Evolutionary conservation across 2,113 vertebrate species (phyloP).

Genomic region (Aptenodytes forsteri): DNA sequence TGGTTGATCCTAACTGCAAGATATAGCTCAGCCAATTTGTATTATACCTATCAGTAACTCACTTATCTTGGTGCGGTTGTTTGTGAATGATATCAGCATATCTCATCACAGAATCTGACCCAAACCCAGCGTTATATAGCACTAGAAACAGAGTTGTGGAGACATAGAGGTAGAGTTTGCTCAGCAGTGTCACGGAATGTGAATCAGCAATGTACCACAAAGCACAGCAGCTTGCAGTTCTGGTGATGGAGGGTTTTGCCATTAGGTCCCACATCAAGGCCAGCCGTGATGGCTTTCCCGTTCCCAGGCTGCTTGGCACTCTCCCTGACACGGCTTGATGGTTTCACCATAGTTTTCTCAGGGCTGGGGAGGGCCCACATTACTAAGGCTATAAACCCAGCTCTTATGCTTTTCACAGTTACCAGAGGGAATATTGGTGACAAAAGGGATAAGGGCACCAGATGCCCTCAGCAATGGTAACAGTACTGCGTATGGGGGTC

Average conservation of each 20-base stretch:
- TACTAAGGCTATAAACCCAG: background rate
- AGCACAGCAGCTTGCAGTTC: background rate
- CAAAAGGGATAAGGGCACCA: background rate
- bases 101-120: background rate
- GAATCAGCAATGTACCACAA: background rate
- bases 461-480: background rate
- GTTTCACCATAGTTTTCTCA: background rate
- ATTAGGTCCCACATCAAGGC: rapidly evolving
- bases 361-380: background rate
- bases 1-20: background rate
- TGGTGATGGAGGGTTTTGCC: background rate
- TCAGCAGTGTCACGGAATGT: background rate
- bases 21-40: background rate
- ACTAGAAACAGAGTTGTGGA: background rate
- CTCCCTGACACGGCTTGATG: rapidly evolving
- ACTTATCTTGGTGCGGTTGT: background rate
- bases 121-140: background rate
- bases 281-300: background rate
- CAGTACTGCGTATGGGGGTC: rapidly evolving
- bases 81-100: background rate
- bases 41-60: background rate
- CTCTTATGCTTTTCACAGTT: background rate
- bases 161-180: background rate
- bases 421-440: background rate
- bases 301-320: background rate